Evolutionary conservation across 1,140 invertebrate genomes (phyloP), one percentile per base, ranked within the genome.

Genomic region (Penaeus japonicus): DNA sequence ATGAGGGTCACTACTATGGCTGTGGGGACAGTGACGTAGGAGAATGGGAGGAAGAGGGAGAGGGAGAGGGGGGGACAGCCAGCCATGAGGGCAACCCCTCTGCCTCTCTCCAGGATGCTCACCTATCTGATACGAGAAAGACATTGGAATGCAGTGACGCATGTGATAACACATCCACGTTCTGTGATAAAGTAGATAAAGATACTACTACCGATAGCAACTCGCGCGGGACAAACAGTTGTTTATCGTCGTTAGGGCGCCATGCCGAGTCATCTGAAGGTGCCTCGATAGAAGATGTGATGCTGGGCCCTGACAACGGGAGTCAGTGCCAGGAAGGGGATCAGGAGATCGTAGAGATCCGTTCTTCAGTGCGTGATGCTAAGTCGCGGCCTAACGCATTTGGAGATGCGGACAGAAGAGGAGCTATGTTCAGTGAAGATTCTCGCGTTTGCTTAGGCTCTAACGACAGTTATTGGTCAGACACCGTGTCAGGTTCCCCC

Each of bases 161-260:
- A 24, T 5, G 4, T 15, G 81, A 83, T 83, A 83, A 65, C 22
- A 59, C 27, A 83, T 15, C 59, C 15, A 12, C 22, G 30, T 35
- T 24, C 20, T 79, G 77, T 83, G 81, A 83, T 83, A 65, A 54
- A 15, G 30, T 7, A 62, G 81, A 83, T 83, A 83, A 83, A 47
- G 59, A 83, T 20, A 1, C 55, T 82, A 54, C 47, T 83, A 20
- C 81, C 10, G 81, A 83, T 15, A 83, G 32, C 32, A 55, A 22
- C 17, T 62, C 18, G 17, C 39, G 59, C 20, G 20, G n/a, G 24
- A 39, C n/a, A 83, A 39, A 83, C 20, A 62, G 59, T 65, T 83
- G 20, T 39, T 65, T 65, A 59, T 83, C 17, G 59, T 30, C 81
- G 18, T 59, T 27, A 32, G 39, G 81, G 5, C 30, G 22, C 15